Conservation (phyloP, 2,797 vertebrate species). For the Leptatherina wallacei region DNA sequence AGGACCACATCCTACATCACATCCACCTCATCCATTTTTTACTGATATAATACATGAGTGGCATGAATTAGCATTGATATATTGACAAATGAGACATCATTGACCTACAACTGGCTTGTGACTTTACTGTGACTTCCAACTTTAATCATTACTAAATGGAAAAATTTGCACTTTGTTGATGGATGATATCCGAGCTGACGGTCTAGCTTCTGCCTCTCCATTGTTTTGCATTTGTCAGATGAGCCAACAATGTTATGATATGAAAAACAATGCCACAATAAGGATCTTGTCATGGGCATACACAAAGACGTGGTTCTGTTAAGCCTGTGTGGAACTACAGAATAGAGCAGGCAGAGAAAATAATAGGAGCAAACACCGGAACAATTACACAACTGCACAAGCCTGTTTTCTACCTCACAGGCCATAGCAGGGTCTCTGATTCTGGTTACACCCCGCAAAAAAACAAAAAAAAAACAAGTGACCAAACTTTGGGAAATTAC, state of each 20-base stretch:
- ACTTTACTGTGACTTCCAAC: slow-evolving; percentile 15
- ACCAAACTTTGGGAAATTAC: slow-evolving; percentile 31
- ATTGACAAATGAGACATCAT: slow-evolving; percentile 29
- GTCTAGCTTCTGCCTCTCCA: slow-evolving; percentile 23
- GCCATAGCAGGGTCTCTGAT: slow-evolving; percentile 33
- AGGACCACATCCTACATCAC: slow-evolving; percentile 16
- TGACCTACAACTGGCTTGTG: neutral
- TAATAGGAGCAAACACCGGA: slow-evolving; percentile 48
- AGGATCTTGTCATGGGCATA: slow-evolving; percentile 58
- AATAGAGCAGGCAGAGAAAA: slow-evolving; percentile 39
- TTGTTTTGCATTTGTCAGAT: slow-evolving; percentile 27
- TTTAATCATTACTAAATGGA: slow-evolving; percentile 43
- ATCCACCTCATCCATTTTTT: slow-evolving; percentile 4
- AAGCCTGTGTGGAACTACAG: slow-evolving; percentile 50
- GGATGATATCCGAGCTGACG: slow-evolving; percentile 45
- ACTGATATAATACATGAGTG: slow-evolving; percentile 31
- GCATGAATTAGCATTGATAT: neutral
- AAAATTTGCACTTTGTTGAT: slow-evolving; percentile 16
- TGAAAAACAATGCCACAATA: slow-evolving; percentile 58
- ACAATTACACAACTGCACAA: slow-evolving; percentile 51
- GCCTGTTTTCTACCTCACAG: slow-evolving; percentile 29
- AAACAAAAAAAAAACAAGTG: slow-evolving; percentile 21
- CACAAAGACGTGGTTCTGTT: slow-evolving; percentile 48
- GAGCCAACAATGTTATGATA: slow-evolving; percentile 60
- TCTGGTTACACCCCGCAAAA: slow-evolving; percentile 28